These are phyloP conservation scores for Druon quercuslanigerum DNA, from an alignment of 1,140 invertebrate genomes.

Conservation along the genomic window DNA sequence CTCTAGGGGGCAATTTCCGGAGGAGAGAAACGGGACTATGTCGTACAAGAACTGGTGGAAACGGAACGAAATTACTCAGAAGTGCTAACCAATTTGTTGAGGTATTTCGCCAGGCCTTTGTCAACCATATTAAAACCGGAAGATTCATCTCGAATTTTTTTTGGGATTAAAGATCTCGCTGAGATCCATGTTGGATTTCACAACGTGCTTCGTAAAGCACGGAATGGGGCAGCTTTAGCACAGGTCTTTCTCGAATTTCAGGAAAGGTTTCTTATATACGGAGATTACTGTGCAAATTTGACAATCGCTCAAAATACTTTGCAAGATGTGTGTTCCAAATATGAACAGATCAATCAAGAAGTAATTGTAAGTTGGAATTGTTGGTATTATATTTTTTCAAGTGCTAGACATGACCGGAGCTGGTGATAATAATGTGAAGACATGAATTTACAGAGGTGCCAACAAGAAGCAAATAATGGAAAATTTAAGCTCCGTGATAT, in stretches of 20 bases:
- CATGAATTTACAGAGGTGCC: constrained; percentile 84
- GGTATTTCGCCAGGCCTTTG: constrained; percentile 88
- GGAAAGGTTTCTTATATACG: constrained; percentile 94
- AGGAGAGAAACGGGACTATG: constrained; percentile 94
- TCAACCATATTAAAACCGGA: constrained; percentile 82
- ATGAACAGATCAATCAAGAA: constrained; percentile 77
- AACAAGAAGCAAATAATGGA: constrained; percentile 94
- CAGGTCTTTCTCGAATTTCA: constrained; percentile 92
- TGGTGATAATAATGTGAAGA: background rate
- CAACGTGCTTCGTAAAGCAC: constrained; percentile 85
- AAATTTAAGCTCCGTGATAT: constrained; percentile 96
- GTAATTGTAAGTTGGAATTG: constrained; percentile 73
- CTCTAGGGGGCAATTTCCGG: constrained; percentile 68
- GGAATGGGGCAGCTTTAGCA: constrained; percentile 70
- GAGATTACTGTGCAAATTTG: constrained; percentile 96
- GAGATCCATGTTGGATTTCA: constrained; percentile 92
- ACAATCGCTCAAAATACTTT: constrained; percentile 86
- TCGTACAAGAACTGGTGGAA: constrained; percentile 95
- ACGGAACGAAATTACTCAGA: constrained; percentile 98
- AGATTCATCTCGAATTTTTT: constrained; percentile 89
- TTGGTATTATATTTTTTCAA: constrained; percentile 17
- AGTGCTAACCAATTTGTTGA: constrained; percentile 91
- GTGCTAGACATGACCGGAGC: too few species aligned
- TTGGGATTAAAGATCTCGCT: constrained; percentile 91
- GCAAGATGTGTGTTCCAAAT: constrained; percentile 83